phyloP scores from a whole-genome alignment of 2,113 vertebrate species.

The Ceratotherium simum region DNA sequence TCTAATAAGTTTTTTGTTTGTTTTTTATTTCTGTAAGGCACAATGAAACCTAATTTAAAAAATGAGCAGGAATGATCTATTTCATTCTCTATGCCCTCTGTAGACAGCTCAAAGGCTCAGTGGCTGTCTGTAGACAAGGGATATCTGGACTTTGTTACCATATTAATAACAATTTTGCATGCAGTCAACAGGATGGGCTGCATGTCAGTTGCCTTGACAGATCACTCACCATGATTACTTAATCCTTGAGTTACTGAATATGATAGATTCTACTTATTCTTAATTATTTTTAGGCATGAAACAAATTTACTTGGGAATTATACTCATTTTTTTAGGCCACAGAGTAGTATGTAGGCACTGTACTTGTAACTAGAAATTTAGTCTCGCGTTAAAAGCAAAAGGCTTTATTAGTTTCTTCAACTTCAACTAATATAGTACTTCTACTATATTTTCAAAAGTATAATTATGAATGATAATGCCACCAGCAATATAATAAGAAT shows the following conservation, averaged over 20 bases:
- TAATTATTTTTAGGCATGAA: not conserved
- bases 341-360: not conserved
- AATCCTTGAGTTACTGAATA: not conserved
- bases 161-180: not conserved
- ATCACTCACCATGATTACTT: not conserved
- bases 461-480: not conserved
- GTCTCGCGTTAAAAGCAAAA: not conserved
- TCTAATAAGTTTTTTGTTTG: not conserved
- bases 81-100: not conserved
- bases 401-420: not conserved
- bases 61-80: not conserved
- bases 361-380: not conserved
- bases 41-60: not conserved
- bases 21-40: not conserved
- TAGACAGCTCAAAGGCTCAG: not conserved
- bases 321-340: not conserved
- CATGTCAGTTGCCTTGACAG: not conserved
- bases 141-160: not conserved
- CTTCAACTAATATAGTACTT: not conserved
- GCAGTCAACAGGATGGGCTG: not conserved
- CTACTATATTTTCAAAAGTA: not conserved
- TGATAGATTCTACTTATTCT: not conserved
- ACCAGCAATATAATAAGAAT: not conserved
- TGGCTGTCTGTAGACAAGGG: not conserved
- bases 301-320: not conserved